phyloP scores from a whole-genome alignment of 2,888 invertebrate genomes.

The Chalcis sispes region DNA sequence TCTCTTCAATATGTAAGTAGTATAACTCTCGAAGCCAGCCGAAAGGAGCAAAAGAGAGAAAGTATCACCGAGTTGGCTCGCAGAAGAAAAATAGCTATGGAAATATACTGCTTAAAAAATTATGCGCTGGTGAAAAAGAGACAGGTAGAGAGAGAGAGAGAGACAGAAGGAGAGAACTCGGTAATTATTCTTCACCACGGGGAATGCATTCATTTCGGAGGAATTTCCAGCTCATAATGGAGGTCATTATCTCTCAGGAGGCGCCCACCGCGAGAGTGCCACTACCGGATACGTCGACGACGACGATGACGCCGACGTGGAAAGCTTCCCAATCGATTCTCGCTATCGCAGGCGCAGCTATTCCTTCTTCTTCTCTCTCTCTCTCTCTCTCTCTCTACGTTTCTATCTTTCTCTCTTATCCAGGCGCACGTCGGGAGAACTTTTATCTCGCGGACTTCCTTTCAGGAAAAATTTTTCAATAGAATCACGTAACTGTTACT shows the following conservation, averaged over 20 bases:
- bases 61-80: background rate
- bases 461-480: constrained; percentile 54
- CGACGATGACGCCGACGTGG: background rate
- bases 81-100: background rate
- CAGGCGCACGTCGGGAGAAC: constrained; percentile 16
- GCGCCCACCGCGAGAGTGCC: background rate
- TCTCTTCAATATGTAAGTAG: background rate
- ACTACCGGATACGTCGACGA: background rate
- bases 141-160: background rate
- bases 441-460: constrained; percentile 52
- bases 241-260: constrained; percentile 50
- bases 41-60: background rate
- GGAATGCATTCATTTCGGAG: constrained; percentile 45
- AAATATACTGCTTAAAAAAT: constrained; percentile 46
- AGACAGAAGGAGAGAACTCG: background rate
- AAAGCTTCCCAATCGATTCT: constrained; percentile 40
- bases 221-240: constrained; percentile 52
- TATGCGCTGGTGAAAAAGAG: background rate
- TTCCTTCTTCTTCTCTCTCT: background rate
- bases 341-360: background rate
- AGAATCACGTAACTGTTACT: constrained; percentile 52
- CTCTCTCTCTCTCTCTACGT: background rate
- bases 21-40: background rate
- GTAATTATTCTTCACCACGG: constrained; percentile 50
- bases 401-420: background rate